Conservation (phyloP, 2,797 vertebrate genomes). For the Xerus rutilus region DNA sequence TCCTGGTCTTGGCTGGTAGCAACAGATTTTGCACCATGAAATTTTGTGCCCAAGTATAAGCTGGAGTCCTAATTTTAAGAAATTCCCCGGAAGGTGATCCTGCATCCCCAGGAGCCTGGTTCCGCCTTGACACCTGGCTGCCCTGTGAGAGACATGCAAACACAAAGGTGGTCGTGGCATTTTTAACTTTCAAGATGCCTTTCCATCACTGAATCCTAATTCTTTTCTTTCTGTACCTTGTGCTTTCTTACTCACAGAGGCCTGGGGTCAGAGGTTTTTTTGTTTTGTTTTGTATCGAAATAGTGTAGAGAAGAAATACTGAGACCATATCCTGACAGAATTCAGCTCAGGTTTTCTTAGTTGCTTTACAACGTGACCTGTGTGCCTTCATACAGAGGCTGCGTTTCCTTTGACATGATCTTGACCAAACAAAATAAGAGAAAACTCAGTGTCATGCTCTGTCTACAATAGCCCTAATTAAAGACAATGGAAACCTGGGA, state of each 20-base stretch:
- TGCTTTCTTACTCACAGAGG: background rate
- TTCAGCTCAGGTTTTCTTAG: background rate
- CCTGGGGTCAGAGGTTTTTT: rapidly evolving
- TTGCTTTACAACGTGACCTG: background rate
- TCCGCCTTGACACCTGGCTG: background rate
- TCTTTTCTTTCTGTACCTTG: background rate
- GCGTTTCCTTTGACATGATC: conserved; percentile 23
- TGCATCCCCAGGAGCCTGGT: background rate
- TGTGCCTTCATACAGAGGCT: background rate
- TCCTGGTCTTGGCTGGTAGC: background rate
- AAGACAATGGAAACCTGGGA: background rate
- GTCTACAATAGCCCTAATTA: conserved; percentile 5
- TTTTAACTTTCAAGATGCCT: background rate
- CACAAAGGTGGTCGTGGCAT: background rate
- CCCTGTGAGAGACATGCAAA: background rate
- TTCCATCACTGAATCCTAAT: background rate
- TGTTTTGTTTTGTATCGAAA: background rate
- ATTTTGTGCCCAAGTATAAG: background rate
- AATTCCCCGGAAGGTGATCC: background rate
- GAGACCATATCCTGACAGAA: background rate
- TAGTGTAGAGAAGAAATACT: background rate
- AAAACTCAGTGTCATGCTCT: background rate
- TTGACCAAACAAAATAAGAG: conserved; percentile 37
- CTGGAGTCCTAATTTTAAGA: background rate
- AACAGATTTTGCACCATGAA: background rate